Conservation (phyloP, 2,888 invertebrate species). For the Rhimphoctona megacephalus region DNA sequence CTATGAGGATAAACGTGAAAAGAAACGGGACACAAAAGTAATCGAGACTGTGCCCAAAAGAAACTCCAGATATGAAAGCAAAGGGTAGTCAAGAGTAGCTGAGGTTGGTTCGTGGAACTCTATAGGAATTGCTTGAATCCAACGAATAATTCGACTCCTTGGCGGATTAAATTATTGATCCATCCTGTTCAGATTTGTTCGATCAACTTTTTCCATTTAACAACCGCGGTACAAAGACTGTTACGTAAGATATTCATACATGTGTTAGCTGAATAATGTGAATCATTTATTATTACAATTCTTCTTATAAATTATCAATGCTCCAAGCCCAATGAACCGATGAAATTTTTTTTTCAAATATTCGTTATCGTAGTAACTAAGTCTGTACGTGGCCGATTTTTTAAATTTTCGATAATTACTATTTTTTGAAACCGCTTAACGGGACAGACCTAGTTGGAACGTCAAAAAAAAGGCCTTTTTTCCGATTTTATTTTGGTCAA, state of each 20-base stretch:
- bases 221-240: neutral
- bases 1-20: neutral
- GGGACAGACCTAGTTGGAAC: too few relatives aligned
- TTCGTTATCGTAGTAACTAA: too few relatives aligned
- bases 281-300: neutral
- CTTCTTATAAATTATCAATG: neutral
- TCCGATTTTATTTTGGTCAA: too few relatives aligned
- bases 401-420: too few relatives aligned
- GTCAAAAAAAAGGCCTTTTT: too few relatives aligned
- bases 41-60: neutral
- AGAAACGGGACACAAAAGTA: constrained; percentile 1
- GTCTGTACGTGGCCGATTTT: too few relatives aligned
- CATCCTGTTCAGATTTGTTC: neutral
- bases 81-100: neutral
- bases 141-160: neutral
- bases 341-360: too few relatives aligned
- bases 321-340: neutral
- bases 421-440: too few relatives aligned
- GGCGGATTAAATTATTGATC: constrained; percentile 5
- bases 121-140: neutral
- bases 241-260: neutral
- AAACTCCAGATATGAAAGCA: neutral
- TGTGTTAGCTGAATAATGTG: neutral
- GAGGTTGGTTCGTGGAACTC: neutral
- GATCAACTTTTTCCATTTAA: neutral